A percentile compares a stretch with the other conserved stretches of the same genome.
These are phyloP conservation scores for Watsonalla cultraria DNA, from an alignment of 2,888 invertebrate genomes.

Conservation along the genomic window DNA sequence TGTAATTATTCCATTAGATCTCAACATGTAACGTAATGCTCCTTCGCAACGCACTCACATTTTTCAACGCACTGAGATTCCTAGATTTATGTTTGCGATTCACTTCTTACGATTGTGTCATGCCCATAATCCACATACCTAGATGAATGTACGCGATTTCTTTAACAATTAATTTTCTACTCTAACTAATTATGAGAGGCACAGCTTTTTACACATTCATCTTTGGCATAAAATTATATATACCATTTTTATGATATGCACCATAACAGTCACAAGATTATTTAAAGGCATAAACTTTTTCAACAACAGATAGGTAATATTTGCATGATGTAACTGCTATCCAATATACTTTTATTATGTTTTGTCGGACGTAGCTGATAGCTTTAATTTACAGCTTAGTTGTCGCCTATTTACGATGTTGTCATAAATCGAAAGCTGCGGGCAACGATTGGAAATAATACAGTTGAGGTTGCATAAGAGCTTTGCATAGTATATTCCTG, in stretches of 20 bases:
- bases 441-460: slow-evolving; percentile 52
- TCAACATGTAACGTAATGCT: not conserved
- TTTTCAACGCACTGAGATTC: not conserved
- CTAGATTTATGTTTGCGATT: no score
- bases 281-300: no score
- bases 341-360: slow-evolving; percentile 1
- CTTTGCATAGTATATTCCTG: slow-evolving; percentile 39
- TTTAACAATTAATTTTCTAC: no score
- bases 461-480: slow-evolving; percentile 48
- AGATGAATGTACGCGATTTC: not conserved
- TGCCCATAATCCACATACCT: not conserved
- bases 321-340: no score
- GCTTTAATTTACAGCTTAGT: slow-evolving; percentile 26
- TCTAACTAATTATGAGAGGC: no score
- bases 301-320: no score
- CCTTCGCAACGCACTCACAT: slow-evolving; percentile 5
- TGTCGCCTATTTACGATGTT: slow-evolving; percentile 19
- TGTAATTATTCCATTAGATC: no score
- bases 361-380: slow-evolving; percentile 18
- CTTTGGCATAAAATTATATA: no score
- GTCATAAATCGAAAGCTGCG: slow-evolving; percentile 55
- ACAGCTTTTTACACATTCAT: no score
- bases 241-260: no score
- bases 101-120: no score
- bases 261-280: no score